Evolutionary conservation across 2,113 vertebrate genomes (phyloP), one percentile per base, ranked within the genome.

Genomic region (Camelus dromedarius): DNA sequence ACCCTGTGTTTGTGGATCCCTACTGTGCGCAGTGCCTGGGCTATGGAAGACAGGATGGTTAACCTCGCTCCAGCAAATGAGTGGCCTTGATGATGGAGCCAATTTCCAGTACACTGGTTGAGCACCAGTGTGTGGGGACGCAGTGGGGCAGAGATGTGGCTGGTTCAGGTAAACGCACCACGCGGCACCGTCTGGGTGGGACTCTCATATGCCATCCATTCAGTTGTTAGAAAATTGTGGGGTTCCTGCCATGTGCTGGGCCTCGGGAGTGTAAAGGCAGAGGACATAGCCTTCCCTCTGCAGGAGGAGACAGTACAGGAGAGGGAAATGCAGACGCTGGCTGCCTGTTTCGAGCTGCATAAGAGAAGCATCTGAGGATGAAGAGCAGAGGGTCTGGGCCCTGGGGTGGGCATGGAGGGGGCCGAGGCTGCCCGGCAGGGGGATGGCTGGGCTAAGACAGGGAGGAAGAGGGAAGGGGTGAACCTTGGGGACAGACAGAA

Each of bases 31-130:
- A 13, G 67, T 10, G 3, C 52, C 42, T 2, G 1, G 13, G 20
- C 28, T 15, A 0, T 22, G 48, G 66, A 50, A 52, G 8, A 20
- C 5, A 22, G 26, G 35, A 26, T 0, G 15, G 35, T 22, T 9
- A 13, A 12, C 24, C 35, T 77, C 79, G 35, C n/a, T n/a, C 22
- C 20, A 52, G 79, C 42, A 22, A 1, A 16, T 1, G 46, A 18
- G 54, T n/a, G 30, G 6, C 64, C 20, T 5, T 15, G 16, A 26
- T 18, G 35, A 20, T 0, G 7, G 79, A n/a, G 20, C 85, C 66
- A 2, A 1, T 26, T 64, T 46, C 52, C 0, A 9, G 26, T 1
- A 32, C 14, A 3, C 2, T 35, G 20, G 4, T 2, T 6, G 22
- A 18, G 66, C 83, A 6, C 56, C 30, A 5, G 0, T 1, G 0